These are phyloP conservation scores for Globia sparganii DNA, from an alignment of 2,888 invertebrate species.

Conservation along the genomic window DNA sequence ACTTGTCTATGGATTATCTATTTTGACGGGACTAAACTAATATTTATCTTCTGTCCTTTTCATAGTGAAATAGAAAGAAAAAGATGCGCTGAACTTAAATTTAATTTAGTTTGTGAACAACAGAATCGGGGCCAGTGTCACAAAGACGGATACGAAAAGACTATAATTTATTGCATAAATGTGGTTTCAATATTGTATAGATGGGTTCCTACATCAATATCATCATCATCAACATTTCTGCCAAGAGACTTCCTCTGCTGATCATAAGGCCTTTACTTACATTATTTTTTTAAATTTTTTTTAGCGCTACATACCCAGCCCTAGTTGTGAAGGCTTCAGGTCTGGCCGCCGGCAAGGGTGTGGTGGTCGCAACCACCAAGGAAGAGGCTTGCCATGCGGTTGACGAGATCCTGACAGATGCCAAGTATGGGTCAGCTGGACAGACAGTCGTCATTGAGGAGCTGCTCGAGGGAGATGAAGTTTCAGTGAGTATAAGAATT, in stretches of 20 bases:
- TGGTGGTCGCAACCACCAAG: conserved; percentile 94
- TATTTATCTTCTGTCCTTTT: too few relatives aligned
- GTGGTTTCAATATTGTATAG: too few relatives aligned
- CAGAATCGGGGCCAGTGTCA: too few relatives aligned
- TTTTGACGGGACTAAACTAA: too few relatives aligned
- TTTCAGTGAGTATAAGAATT: conserved; percentile 93
- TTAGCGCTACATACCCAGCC: conserved; percentile 94
- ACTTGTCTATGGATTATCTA: too few relatives aligned
- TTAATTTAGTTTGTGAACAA: too few relatives aligned
- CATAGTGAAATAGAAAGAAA: too few relatives aligned
- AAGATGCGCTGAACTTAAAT: too few relatives aligned
- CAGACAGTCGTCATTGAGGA: conserved; percentile 97
- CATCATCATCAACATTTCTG: not conserved
- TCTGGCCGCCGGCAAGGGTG: conserved; percentile 99
- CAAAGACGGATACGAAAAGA: not conserved
- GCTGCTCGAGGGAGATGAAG: conserved; percentile 97
- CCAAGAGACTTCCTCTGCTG: not conserved
- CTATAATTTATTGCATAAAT: too few relatives aligned
- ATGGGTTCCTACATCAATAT: not conserved
- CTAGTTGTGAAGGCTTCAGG: conserved; percentile 99
- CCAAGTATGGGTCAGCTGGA: conserved; percentile 96
- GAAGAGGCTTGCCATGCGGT: conserved; percentile 96
- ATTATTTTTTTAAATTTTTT: not conserved
- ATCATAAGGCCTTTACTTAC: not conserved
- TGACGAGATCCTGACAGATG: conserved; percentile 94